phyloP scores from a whole-genome alignment of 64 coral and sea anemone species.

The Montipora cactus region DNA sequence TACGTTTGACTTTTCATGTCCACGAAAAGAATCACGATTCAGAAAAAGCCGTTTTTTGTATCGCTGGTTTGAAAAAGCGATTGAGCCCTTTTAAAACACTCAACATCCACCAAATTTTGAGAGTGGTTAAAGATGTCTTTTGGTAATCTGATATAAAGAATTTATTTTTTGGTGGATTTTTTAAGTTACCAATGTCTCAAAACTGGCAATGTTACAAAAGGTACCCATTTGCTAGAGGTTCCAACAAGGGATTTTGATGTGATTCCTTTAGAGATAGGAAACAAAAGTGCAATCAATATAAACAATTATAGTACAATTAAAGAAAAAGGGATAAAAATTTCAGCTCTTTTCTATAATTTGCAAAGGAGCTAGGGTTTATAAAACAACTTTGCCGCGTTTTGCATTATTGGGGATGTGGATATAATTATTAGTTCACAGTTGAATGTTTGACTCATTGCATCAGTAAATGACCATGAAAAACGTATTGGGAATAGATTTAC shows the following conservation, averaged over 20 bases:
- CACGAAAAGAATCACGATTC: conserved; percentile 21
- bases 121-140: not conserved
- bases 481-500: not conserved
- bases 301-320: not conserved
- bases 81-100: not conserved
- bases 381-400: not conserved
- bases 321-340: conserved; percentile 4
- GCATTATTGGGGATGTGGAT: not conserved
- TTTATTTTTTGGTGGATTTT: conserved; percentile 22
- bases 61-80: not conserved
- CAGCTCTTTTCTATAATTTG: conserved; percentile 13
- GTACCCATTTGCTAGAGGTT: conserved; percentile 14
- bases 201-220: conserved; percentile 15
- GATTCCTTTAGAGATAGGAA: conserved; percentile 13
- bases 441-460: not conserved
- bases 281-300: not conserved
- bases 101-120: not conserved
- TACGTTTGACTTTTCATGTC: conserved; percentile 8
- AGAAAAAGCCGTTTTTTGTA: conserved; percentile 7
- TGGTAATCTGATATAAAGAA: not conserved
- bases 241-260: not conserved
- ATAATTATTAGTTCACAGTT: not conserved
- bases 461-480: not conserved
- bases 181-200: conserved; percentile 11
- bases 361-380: not conserved